phyloP scores from a whole-genome alignment of 2,113 vertebrate genomes.

The Rhinolophus sinicus region DNA sequence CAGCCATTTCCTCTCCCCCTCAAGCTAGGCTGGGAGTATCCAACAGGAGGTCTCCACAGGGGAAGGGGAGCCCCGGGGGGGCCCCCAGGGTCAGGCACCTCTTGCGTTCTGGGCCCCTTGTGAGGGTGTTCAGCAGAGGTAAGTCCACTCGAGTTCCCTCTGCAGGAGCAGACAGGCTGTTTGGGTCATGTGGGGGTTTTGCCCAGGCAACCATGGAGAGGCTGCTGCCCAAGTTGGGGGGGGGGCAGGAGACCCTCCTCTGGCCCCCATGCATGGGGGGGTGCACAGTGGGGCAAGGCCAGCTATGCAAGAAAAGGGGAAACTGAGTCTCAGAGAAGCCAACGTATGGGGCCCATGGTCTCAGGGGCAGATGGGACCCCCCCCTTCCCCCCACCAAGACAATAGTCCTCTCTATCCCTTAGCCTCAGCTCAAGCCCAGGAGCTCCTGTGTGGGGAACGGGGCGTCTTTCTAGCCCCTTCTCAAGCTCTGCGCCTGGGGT shows the following conservation, averaged over 20 bases:
- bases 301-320: neutral
- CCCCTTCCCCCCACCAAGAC: too few relatives aligned
- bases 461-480: neutral
- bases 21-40: neutral
- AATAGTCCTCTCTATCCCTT: neutral
- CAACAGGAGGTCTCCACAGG: neutral
- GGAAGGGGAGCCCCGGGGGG: neutral
- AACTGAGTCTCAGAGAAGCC: neutral
- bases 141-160: conserved; percentile 73
- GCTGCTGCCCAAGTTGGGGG: neutral
- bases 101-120: rapidly evolving
- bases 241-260: neutral
- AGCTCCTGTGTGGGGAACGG: rapidly evolving
- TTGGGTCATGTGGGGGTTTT: conserved; percentile 72
- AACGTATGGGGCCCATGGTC: rapidly evolving
- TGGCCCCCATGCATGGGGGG: too few relatives aligned
- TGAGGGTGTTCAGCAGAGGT: neutral
- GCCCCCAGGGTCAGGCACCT: neutral
- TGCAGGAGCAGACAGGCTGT: conserved; percentile 78
- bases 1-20: neutral
- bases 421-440: neutral
- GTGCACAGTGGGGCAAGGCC: neutral
- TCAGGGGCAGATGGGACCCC: rapidly evolving
- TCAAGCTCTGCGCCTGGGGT: neutral
- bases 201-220: neutral